Conservation (phyloP, 2,113 vertebrate genomes). For the Indicator maculatus region DNA sequence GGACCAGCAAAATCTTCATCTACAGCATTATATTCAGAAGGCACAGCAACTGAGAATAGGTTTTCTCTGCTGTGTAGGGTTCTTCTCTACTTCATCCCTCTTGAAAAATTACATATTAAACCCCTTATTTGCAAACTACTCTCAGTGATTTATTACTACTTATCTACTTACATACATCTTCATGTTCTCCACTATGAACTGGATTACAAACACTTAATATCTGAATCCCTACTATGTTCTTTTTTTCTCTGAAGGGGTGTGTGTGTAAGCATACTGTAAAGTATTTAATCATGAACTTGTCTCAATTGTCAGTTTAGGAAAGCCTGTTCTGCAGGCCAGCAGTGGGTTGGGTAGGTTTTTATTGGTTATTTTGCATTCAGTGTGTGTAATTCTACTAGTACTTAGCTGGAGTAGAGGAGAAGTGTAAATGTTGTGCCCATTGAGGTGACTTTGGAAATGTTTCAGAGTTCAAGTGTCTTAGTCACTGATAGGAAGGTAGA, state of each 20-base stretch:
- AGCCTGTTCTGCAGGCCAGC: not conserved
- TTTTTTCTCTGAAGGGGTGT: not conserved
- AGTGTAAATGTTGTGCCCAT: not conserved
- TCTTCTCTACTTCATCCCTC: not conserved
- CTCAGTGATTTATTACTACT: not conserved
- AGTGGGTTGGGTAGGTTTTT: not conserved
- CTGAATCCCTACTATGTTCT: not conserved
- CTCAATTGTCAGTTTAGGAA: not conserved
- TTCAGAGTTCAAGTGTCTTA: not conserved
- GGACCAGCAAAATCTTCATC: not conserved
- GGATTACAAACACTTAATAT: not conserved
- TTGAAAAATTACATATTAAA: not conserved
- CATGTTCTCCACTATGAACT: not conserved
- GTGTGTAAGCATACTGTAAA: not conserved
- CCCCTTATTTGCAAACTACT: not conserved
- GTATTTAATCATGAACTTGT: not conserved
- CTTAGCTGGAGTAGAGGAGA: not conserved
- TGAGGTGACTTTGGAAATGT: not conserved
- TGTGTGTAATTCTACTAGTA: not conserved
- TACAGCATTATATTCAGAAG: not conserved
- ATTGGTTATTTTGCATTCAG: not conserved
- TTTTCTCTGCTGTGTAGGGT: not conserved
- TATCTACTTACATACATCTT: not conserved
- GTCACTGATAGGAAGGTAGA: fast-evolving
- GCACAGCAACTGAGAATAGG: not conserved